Evolutionary conservation across 2,113 vertebrate species (phyloP).

Genomic region (Glaucomys volans): DNA sequence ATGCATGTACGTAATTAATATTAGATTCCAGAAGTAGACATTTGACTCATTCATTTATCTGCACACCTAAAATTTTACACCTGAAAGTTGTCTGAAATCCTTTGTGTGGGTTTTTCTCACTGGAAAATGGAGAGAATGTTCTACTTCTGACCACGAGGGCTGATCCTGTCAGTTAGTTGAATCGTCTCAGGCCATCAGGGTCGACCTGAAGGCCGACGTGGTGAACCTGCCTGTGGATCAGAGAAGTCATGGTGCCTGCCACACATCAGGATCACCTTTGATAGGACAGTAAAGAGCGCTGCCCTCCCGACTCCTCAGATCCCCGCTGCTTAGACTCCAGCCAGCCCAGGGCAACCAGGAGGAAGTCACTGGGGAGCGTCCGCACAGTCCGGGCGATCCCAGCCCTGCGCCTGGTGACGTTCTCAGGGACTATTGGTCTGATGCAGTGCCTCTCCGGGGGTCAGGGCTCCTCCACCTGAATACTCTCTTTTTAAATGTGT

Average conservation of each 20-base stretch:
- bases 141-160: neutral
- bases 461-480: neutral
- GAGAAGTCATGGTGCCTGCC: neutral
- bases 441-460: neutral
- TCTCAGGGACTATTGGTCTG: neutral
- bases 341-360: neutral
- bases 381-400: fast-evolving
- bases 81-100: neutral
- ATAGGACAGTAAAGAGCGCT: neutral
- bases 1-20: neutral
- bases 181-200: no score
- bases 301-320: no score
- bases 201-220: neutral
- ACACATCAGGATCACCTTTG: neutral
- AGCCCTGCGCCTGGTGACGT: neutral
- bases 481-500: neutral
- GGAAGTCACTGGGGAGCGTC: fast-evolving
- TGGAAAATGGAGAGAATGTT: neutral
- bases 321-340: neutral
- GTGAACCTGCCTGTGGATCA: neutral
- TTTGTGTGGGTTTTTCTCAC: neutral
- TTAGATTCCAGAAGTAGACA: neutral
- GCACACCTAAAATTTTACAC: neutral
- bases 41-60: neutral
- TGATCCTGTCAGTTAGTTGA: neutral